Percentiles rank a stretch among this genome's conserved stretches.
Evolutionary conservation across 2,113 vertebrate species (phyloP).

Genomic region (Phylloscopus trochilus): DNA sequence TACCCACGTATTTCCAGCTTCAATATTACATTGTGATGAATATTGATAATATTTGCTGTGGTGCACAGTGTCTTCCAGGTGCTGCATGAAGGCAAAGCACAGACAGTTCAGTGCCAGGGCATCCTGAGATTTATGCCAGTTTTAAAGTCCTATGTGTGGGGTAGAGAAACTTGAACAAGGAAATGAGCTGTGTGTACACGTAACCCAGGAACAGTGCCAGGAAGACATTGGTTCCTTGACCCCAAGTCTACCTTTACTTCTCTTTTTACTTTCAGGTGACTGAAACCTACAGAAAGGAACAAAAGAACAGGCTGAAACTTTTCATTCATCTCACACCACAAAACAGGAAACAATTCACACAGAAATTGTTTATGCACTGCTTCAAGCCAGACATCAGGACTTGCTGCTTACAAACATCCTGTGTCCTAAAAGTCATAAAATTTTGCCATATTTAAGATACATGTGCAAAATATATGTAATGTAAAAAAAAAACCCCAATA

Average conservation of each 20-base stretch:
- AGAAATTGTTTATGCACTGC: not conserved
- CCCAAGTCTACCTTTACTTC: not conserved
- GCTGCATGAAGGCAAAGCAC: not conserved
- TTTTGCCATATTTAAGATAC: not conserved
- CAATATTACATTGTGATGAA: not conserved
- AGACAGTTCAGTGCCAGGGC: not conserved
- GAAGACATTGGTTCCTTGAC: not conserved
- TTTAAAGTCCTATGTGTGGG: not conserved
- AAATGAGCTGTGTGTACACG: accelerated
- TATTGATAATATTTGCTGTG: not conserved
- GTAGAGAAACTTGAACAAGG: not conserved
- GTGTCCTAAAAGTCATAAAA: not conserved
- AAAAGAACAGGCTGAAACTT: not conserved
- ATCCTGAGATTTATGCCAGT: not conserved
- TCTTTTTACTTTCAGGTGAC: not conserved
- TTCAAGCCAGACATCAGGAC: not conserved
- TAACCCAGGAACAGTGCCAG: not conserved
- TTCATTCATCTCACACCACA: not conserved
- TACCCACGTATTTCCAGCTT: slow-evolving; percentile 4
- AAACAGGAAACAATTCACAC: not conserved
- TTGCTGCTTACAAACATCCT: not conserved
- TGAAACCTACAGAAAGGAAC: not conserved
- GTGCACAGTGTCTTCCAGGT: not conserved
- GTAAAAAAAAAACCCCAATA: not conserved
- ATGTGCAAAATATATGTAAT: not conserved